Evolutionary conservation across 2,797 vertebrate species (phyloP), one percentile per base, ranked within the genome.

Genomic region (Neomorphus geoffroyi): DNA sequence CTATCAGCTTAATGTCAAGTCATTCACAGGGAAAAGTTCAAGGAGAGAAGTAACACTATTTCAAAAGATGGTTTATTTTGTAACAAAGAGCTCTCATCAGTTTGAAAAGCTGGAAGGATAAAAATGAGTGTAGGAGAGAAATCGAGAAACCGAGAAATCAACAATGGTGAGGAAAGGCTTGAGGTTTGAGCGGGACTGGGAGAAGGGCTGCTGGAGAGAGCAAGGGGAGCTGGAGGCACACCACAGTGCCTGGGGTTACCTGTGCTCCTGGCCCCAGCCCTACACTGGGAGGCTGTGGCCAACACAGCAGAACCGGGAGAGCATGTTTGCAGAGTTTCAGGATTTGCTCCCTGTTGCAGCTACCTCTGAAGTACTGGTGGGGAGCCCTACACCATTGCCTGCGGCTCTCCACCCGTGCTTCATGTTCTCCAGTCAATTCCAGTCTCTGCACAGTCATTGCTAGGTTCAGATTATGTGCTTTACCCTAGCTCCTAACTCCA

Each of bases 31-130:
- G 78, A 95, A 95, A 95, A 97, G 96, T 96, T 97, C 92, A 96
- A 97, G 96, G 95, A 97, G 96, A 97, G 97, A 97, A 95, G 96
- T 94, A 93, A 87, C 93, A 51, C 84, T 77, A 50, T 94, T 96
- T 96, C 64, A 94, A 94, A 95, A 96, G 70, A 79, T 6, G 37
- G 58, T 35, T 96, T 86, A 80, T 94, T 96, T 95, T 94, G 11
- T 16, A 95, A 95, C 92, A 95, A 88, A 93, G 74, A 69, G 83
- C 90, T 96, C 79, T 61, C 43, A 28, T 86, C 77, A 27, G 54
- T 67, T 85, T 79, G 74, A 82, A 79, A 89, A 93, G 62, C 82
- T 84, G 71, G 54, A 86, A 80, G 86, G 60, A 80, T 85, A 74
- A 60, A 96, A 97, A 94, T 46, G 81, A 96, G 86, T 26, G 17